Evolutionary conservation across 2,797 vertebrate species (phyloP).

Genomic region (Dryobates pubescens): DNA sequence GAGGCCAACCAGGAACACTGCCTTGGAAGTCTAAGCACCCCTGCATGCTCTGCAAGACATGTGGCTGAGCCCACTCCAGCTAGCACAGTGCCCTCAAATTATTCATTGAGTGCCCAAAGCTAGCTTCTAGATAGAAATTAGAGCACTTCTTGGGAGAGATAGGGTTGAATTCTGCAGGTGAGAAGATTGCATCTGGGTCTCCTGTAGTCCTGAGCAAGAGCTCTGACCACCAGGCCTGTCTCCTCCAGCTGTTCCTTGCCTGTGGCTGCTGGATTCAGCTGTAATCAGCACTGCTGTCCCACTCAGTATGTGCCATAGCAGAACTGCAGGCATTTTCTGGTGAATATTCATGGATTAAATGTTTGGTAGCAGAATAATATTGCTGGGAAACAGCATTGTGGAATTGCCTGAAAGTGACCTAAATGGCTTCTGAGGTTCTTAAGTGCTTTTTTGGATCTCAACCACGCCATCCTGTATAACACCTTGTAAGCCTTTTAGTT

Average conservation of each 20-base stretch:
- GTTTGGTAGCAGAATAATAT: neutral
- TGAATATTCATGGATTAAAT: neutral
- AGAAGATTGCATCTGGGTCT: neutral
- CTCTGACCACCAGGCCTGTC: neutral
- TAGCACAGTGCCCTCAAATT: neutral
- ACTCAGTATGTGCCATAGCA: neutral
- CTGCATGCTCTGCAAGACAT: neutral
- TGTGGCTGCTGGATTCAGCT: neutral
- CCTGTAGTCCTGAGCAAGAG: neutral
- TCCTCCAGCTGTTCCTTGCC: neutral
- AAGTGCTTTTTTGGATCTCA: conserved; percentile 58
- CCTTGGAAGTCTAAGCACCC: neutral
- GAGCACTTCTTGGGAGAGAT: neutral
- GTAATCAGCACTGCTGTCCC: neutral
- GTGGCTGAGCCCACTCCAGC: neutral
- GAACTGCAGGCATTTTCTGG: neutral
- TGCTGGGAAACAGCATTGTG: neutral
- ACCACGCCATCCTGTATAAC: conserved; percentile 3
- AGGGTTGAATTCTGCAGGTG: neutral
- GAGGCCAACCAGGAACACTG: neutral
- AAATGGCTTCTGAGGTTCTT: neutral
- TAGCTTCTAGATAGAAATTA: neutral
- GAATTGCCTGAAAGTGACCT: neutral
- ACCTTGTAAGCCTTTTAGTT: conserved; percentile 59
- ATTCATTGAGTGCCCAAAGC: neutral